Evolutionary conservation across 2,797 vertebrate species (phyloP), one percentile per base, ranked within the genome.

Genomic region (Crocodylus rhombifer): DNA sequence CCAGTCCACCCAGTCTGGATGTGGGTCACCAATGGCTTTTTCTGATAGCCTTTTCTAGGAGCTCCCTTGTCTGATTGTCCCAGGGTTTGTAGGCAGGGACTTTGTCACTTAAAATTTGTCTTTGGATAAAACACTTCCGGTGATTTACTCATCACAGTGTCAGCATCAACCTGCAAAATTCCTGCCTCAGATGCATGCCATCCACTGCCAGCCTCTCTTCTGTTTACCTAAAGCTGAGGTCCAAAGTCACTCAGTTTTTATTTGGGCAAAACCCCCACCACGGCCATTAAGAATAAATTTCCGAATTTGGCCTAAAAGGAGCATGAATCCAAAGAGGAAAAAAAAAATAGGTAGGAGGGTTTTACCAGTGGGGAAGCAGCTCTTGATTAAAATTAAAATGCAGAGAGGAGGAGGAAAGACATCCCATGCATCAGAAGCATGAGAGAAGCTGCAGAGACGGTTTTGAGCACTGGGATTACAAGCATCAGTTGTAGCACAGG

Each of bases 321-420:
- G 11, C 63, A 36, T 33, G 51, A 88, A 64, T 83, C 0, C 1
- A 62, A 82, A 77, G 62, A 0, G 64, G 28, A 60, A 71, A 78
- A 33, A 33, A 80, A 33, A 67, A 42, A n/a, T 64, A 81, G 86
- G 80, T 77, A 77, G 6, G 25, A 33, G 55, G 28, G 25, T 78
- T 93, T 57, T 80, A 5, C n/a, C 15, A 4, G 77, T 25, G 1
- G 7, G 23, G 20, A 61, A 30, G 56, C 80, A 82, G 42, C 17
- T 61, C 62, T 83, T 12, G 17, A 58, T 36, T 79, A 77, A 89
- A 77, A 30, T 30, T 55, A 74, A 87, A 87, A 33, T 36, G 3
- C 87, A 94, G 78, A 18, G n/a, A 77, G 67, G 80, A 82, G 64
- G 60, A 82, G 84, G 77, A 81, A 90, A 90, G 60, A 82, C 12